Evolutionary conservation across 2,113 vertebrate genomes (phyloP).

Genomic region (Protomyctophum bolini): DNA sequence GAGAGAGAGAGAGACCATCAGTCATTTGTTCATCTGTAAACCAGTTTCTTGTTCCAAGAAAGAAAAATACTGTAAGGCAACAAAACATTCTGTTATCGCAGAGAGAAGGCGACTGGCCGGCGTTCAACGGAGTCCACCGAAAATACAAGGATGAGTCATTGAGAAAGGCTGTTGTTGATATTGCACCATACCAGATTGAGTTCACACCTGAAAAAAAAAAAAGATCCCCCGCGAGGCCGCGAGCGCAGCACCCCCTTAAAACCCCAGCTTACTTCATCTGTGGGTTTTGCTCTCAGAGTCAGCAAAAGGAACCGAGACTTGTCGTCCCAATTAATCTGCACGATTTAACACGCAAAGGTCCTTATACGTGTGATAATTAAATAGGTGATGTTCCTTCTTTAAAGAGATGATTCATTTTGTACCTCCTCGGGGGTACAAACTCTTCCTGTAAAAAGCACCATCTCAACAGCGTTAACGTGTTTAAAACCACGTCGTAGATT

Average conservation of each 20-base stretch:
- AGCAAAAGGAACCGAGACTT: slow-evolving; percentile 12
- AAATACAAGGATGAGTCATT: slow-evolving; percentile 30
- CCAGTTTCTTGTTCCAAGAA: slow-evolving; percentile 53
- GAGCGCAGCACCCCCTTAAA: too few species aligned
- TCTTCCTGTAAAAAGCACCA: slow-evolving; percentile 28
- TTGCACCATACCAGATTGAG: slow-evolving; percentile 69
- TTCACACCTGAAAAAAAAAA: slow-evolving; percentile 38
- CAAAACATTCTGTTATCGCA: slow-evolving; percentile 43
- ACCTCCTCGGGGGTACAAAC: slow-evolving; percentile 39
- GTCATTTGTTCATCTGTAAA: slow-evolving; percentile 18
- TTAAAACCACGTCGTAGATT: slow-evolving; percentile 17
- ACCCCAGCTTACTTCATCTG: not conserved
- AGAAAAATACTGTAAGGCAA: slow-evolving; percentile 1
- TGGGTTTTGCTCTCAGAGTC: slow-evolving; percentile 24
- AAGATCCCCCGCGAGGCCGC: too few species aligned
- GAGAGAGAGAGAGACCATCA: slow-evolving; percentile 26
- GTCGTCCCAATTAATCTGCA: slow-evolving; percentile 12
- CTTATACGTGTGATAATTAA: slow-evolving; percentile 50
- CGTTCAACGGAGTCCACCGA: slow-evolving; percentile 31
- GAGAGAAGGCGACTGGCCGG: slow-evolving; percentile 33
- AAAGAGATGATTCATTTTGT: slow-evolving; percentile 36
- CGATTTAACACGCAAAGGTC: slow-evolving; percentile 31
- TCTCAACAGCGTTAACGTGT: slow-evolving; percentile 1
- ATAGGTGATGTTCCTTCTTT: slow-evolving; percentile 49
- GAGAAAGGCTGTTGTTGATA: slow-evolving; percentile 54